Base-by-base conservation (phyloP, 1,140 invertebrate species). In the Dreissena polymorpha region DNA sequence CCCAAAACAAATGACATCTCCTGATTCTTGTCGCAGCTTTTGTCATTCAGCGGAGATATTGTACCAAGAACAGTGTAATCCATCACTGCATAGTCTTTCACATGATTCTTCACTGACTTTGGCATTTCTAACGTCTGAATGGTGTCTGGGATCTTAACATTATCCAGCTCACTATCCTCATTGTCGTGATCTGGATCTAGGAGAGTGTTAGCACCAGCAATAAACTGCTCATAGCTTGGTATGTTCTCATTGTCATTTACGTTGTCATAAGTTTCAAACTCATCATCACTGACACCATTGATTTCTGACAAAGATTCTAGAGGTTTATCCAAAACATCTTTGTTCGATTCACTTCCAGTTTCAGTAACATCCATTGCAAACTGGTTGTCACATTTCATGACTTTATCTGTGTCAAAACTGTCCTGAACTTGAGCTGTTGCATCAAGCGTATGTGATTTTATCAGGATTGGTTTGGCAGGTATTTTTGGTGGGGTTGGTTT, bases 61-160 rank as follows among this genome's bases (percentile, higher is more conserved):
- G 79, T 82, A 7, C 79, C 79, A n/a, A 82, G 60, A 0, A 82
- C 71, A 29, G 79, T 82, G 53, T 73, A 82, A 82, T 82, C 79
- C 79, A 74, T 74, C 8, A 50, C 18, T 16, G 71, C 50, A 65
- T 53, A 74, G 8, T 74, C 70, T 29, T 70, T 50, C 49, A 18
- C 67, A 3, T 60, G 27, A 7, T 50, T 49, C 53, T 29, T 65
- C 1, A 51, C 49, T 8, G 71, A 25, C 23, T 55, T 67, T 64
- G 79, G 71, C 13, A 74, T 51, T 29, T 64, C 23, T 64, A 60
- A 75, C 60, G 21, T 71, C 76, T 7, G 67, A 14, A 79, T 50
- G 13, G 69, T 55, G 23, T n/a, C 23, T 70, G 49, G 25, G 8
- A 39, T 49, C 13, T 70, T 50, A 39, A 70, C 49, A 51, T 27